A percentile compares a stretch with the other conserved stretches of the same genome.
phyloP scores from a whole-genome alignment of 2,888 invertebrate genomes.

The Euspilapteryx auroguttella region DNA sequence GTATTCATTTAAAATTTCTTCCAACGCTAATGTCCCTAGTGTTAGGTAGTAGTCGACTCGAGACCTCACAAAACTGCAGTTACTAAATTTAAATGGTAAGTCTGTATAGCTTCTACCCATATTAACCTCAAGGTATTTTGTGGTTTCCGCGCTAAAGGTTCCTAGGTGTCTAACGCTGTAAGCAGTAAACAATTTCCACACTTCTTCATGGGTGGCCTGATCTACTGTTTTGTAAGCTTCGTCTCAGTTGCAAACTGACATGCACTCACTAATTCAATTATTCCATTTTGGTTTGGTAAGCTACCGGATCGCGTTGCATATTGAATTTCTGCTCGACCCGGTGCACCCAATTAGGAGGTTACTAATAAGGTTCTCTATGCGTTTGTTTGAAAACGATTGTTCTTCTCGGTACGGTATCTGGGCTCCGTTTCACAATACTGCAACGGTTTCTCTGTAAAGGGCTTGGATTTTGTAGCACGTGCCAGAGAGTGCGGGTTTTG shows the following conservation, averaged over 20 bases:
- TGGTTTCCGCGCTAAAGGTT: constrained; percentile 6
- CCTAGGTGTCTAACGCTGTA: no score
- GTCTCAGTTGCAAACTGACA: constrained; percentile 13
- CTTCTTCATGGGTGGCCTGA: constrained; percentile 21
- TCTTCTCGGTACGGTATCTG: constrained; percentile 42
- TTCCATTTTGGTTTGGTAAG: constrained; percentile 51
- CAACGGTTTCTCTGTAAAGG: constrained; percentile 46
- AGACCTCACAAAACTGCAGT: no score
- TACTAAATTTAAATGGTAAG: no score
- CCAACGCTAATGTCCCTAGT: no score
- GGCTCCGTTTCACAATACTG: constrained; percentile 47
- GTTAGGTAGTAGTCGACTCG: no score
- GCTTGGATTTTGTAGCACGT: neutral
- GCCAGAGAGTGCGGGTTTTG: constrained; percentile 12
- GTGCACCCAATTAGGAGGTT: constrained; percentile 49
- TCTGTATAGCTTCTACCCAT: no score
- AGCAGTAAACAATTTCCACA: constrained; percentile 11
- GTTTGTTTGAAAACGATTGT: constrained; percentile 47
- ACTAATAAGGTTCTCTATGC: constrained; percentile 48
- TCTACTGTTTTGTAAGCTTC: no score
- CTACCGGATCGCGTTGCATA: constrained; percentile 45
- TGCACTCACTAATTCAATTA: constrained; percentile 47
- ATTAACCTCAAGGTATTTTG: constrained; percentile 2
- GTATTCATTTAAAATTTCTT: no score
- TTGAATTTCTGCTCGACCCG: constrained; percentile 35